Evolutionary conservation across 2,797 vertebrate species (phyloP).

Genomic region (Lutjanus argentimaculatus): DNA sequence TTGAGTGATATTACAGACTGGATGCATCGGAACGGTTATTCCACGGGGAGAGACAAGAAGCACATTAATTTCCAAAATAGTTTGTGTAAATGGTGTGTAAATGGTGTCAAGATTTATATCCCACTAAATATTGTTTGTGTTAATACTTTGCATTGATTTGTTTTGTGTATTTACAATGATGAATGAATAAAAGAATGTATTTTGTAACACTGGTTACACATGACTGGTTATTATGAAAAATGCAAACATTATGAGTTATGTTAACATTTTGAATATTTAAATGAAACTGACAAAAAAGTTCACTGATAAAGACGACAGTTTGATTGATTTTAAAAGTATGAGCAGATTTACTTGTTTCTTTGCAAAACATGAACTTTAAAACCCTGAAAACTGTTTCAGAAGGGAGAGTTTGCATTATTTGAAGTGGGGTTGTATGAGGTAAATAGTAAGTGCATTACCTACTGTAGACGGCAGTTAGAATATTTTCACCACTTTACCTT

Average conservation of each 20-base stretch:
- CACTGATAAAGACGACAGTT: not conserved
- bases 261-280: not conserved
- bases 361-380: not conserved
- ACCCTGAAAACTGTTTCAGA: not conserved
- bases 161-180: constrained; percentile 83
- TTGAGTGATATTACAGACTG: constrained; percentile 47
- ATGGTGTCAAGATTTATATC: constrained; percentile 80
- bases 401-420: too few relatives aligned
- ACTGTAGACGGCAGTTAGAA: too few relatives aligned
- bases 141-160: constrained; percentile 72
- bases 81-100: constrained; percentile 80
- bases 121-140: constrained; percentile 78
- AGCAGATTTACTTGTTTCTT: not conserved
- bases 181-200: constrained; percentile 88
- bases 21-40: constrained; percentile 39
- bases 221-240: constrained; percentile 26
- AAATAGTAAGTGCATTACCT: too few relatives aligned
- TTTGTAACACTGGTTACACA: constrained; percentile 81
- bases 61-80: constrained; percentile 52
- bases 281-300: not conserved
- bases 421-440: too few relatives aligned
- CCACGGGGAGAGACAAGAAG: constrained; percentile 40
- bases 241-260: not conserved
- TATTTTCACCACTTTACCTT: too few relatives aligned
- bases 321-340: not conserved